A percentile compares a stretch with the other conserved stretches of the same genome.
These are phyloP conservation scores for Rhingia campestris DNA, from an alignment of 2,888 invertebrate genomes.

Conservation along the genomic window DNA sequence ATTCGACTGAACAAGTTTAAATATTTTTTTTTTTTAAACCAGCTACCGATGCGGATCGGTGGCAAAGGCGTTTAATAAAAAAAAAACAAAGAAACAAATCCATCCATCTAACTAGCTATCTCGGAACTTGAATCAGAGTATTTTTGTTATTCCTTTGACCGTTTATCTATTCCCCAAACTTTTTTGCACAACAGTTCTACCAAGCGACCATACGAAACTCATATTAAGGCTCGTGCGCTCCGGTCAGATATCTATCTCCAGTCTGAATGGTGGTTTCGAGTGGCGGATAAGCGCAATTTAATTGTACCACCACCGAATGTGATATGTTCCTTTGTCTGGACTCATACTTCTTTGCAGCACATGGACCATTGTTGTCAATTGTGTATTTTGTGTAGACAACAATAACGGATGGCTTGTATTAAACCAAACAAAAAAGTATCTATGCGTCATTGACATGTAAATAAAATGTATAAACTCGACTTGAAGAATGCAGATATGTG, in stretches of 20 bases:
- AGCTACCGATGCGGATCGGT: constrained; percentile 59
- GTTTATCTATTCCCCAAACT: not conserved
- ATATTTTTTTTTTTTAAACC: constrained; percentile 1
- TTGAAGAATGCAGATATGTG: constrained; percentile 26
- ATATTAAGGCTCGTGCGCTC: constrained; percentile 55
- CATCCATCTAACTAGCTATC: constrained; percentile 30
- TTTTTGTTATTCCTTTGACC: not conserved
- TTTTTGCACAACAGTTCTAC: constrained; percentile 12
- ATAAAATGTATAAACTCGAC: constrained; percentile 49
- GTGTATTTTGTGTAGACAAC: constrained; percentile 22
- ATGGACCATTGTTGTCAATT: constrained; percentile 59
- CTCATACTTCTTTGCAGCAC: constrained; percentile 7
- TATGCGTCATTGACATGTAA: constrained; percentile 69
- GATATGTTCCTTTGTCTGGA: constrained; percentile 54
- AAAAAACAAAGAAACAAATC: constrained; percentile 21
- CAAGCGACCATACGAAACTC: not conserved
- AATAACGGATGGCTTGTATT: not conserved
- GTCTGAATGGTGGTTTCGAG: constrained; percentile 53
- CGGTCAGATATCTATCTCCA: constrained; percentile 55
- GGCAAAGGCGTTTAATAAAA: constrained; percentile 35
- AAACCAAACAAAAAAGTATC: constrained; percentile 43
- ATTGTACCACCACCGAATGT: constrained; percentile 52
- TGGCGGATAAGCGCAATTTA: constrained; percentile 65
- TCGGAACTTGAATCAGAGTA: constrained; percentile 12
- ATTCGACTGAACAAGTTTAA: not conserved